These are phyloP conservation scores for Hycleus phaleratus DNA, from an alignment of 1,140 invertebrate genomes.

Conservation along the genomic window DNA sequence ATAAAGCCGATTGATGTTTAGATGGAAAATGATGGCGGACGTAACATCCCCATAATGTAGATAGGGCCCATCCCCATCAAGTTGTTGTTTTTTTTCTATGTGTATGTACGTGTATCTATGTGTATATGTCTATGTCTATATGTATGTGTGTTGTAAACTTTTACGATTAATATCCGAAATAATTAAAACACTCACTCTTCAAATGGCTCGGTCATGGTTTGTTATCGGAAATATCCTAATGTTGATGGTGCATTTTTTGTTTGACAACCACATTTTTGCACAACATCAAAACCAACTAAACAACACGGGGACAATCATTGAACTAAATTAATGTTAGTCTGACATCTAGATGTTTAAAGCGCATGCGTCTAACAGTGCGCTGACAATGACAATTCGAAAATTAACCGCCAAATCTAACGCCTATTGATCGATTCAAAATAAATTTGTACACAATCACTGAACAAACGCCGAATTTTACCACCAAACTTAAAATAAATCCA, in stretches of 20 bases:
- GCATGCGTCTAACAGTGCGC: conserved; percentile 17
- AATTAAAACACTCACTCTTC: conserved; percentile 54
- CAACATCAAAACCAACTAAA: conserved; percentile 38
- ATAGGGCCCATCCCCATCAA: conserved; percentile 7
- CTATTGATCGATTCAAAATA: background rate
- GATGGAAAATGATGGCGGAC: conserved; percentile 13
- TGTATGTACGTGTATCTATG: background rate
- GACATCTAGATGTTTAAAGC: conserved; percentile 22
- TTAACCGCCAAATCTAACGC: conserved; percentile 16
- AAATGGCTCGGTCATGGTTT: conserved; percentile 68
- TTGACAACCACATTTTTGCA: conserved; percentile 39
- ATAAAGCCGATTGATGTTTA: background rate
- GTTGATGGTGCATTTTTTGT: conserved; percentile 52
- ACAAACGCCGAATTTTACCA: too few relatives aligned
- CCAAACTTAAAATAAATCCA: too few relatives aligned
- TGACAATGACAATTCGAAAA: conserved; percentile 12
- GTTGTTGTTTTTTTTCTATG: background rate
- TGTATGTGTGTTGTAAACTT: too few relatives aligned
- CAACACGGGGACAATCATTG: conserved; percentile 36
- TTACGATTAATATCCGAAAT: too few relatives aligned
- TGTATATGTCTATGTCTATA: too few relatives aligned
- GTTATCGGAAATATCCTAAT: conserved; percentile 61
- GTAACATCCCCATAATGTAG: conserved; percentile 16
- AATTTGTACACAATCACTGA: too few relatives aligned
- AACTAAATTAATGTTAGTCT: conserved; percentile 32